These are phyloP conservation scores for Romanomermis culicivorax DNA, from an alignment of 2,888 invertebrate genomes.

Conservation along the genomic window DNA sequence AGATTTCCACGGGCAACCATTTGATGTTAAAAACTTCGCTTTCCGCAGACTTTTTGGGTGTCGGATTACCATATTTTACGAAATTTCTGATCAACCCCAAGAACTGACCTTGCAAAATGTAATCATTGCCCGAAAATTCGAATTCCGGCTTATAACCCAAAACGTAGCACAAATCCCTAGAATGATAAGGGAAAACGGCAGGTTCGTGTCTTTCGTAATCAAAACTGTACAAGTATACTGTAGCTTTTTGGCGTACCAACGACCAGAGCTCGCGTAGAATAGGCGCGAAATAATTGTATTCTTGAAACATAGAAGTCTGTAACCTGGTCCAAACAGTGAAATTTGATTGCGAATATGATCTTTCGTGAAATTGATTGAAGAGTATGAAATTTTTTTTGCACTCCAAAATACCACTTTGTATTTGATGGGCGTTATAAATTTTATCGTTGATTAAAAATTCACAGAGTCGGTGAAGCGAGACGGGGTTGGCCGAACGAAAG, in stretches of 20 bases:
- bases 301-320: neutral
- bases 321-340: neutral
- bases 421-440: too few relatives aligned
- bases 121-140: neutral
- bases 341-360: neutral
- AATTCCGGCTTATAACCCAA: slow-evolving; percentile 6
- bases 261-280: neutral
- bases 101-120: neutral
- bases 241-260: neutral
- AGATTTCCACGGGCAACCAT: neutral
- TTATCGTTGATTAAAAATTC: too few relatives aligned
- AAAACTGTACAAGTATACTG: slow-evolving; percentile 8
- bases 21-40: neutral
- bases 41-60: neutral
- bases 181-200: slow-evolving; percentile 1
- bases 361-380: neutral
- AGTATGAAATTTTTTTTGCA: neutral
- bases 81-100: neutral
- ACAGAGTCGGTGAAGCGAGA: too few relatives aligned
- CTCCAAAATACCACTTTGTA: too few relatives aligned
- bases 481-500: too few relatives aligned
- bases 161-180: slow-evolving; percentile 9
- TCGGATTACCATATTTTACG: slow-evolving; percentile 1
- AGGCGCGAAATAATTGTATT: neutral
- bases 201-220: slow-evolving; percentile 2